Evolutionary conservation across 1,140 invertebrate genomes (phyloP), one percentile per base, ranked within the genome.

Genomic region (Probaryconus sp.): DNA sequence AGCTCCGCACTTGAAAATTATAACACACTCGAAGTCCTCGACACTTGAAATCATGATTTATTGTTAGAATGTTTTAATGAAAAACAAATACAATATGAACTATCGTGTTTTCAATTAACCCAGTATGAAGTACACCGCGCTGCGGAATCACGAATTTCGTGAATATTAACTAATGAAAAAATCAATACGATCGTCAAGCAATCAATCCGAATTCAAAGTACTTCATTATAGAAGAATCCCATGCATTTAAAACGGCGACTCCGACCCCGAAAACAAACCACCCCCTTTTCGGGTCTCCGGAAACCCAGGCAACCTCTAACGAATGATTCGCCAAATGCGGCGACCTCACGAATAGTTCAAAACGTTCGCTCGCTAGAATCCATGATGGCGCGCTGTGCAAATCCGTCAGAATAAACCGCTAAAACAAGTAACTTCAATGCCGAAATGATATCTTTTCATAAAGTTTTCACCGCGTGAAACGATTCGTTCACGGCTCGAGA

Each of bases 101-200:
- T 3, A 13, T 16, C 3, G 53, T 35, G n/a, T 43, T 68, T 35
- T 35, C 48, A 65, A 55, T 55, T 65, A 45, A 45, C 11, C 13
- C 37, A 40, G 10, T 13, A 9, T 28, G 42, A 11, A 45, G 13
- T 10, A 14, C 42, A 3, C 1, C 4, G 10, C 3, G 42, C 4
- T 14, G 20, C 24, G 10, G 24, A 45, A 45, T 14, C 13, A 17
- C 6, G 33, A 55, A 28, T 35, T 35, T 1, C n/a, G 10, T 26
- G 31, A 37, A 45, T 35, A 65, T 45, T 33, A 55, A 65, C n/a
- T 40, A 38, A 47, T 38, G 61, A 65, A 65, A 63, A 51, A 55
- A 51, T 63, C 35, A 50, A 50, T 42, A 21, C 16, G 9, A 5
- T 21, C 6, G 35, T 43, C 3, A 6, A 24, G 10, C 38, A 45